phyloP scores from a whole-genome alignment of 2,797 vertebrate genomes.

The Hyperoplus lanceolatus region DNA sequence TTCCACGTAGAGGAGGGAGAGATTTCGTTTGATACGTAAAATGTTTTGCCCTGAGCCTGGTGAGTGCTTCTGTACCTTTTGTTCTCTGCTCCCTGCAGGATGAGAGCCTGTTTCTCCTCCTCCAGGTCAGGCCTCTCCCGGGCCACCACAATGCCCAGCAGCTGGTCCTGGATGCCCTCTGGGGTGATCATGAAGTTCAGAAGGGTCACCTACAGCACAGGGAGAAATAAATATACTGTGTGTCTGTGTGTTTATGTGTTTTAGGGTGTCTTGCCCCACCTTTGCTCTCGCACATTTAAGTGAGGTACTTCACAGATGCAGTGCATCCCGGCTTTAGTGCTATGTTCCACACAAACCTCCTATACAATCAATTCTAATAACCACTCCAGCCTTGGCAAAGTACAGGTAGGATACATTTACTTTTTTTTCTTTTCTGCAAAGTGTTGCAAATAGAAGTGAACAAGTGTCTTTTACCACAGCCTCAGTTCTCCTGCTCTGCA shows the following conservation, averaged over 20 bases:
- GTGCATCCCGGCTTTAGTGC: slow-evolving; percentile 14
- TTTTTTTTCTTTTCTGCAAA: slow-evolving; percentile 34
- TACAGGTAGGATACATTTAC: slow-evolving; percentile 45
- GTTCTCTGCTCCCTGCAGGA: slow-evolving; percentile 92
- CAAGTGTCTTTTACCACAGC: slow-evolving; percentile 54
- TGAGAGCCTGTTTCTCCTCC: slow-evolving; percentile 92
- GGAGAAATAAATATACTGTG: not conserved
- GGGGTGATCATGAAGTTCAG: slow-evolving; percentile 95
- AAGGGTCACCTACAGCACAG: slow-evolving; percentile 87
- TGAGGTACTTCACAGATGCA: slow-evolving; percentile 18
- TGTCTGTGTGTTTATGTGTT: not conserved
- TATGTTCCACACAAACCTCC: slow-evolving; percentile 23
- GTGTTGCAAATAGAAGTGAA: slow-evolving; percentile 50
- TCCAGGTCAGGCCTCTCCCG: slow-evolving; percentile 93
- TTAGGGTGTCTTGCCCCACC: not conserved
- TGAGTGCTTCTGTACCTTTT: slow-evolving; percentile 85
- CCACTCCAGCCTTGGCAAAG: slow-evolving; percentile 27
- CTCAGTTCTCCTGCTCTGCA: slow-evolving; percentile 55
- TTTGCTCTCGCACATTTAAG: not conserved
- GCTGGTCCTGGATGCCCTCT: slow-evolving; percentile 93
- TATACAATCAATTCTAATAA: slow-evolving; percentile 52
- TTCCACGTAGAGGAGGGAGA: not conserved
- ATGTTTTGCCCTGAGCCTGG: not conserved
- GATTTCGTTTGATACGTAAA: not conserved
- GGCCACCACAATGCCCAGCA: slow-evolving; percentile 93